Base-by-base conservation (phyloP, 2,797 vertebrate species). In the Chaunax sp. region DNA sequence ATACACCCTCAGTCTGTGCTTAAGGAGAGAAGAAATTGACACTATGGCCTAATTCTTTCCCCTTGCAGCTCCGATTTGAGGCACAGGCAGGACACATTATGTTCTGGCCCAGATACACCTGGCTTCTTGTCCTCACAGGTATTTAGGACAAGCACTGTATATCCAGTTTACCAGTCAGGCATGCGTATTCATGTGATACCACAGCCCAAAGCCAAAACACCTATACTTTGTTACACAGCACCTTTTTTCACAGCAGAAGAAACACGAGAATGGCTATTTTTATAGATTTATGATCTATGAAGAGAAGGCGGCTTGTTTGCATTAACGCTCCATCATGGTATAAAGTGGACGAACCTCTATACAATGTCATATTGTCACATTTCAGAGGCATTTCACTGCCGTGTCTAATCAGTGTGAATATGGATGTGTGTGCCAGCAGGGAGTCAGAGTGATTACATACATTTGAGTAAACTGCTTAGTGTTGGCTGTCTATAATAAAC, bases 71-170 rank as follows among this genome's bases (percentile, higher is more conserved):
- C 66, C 18, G 40, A 57, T 73, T 35, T 50, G 59, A 72, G 59
- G 63, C 51, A 50, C 66, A 69, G 37, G 49, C 75, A 79, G 33
- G 60, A 85, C 80, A 73, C 69, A 14, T 50, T 25, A 33, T 69
- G 75, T 75, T 78, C 75, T 87, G 84, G 72, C 88, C 88, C 87
- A 89, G 80, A 90, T 88, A 81, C 80, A 88, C 81, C 81, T 83
- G 77, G 83, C 87, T 89, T 83, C 66, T 82, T 63, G 82, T 83
- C 81, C 81, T 82, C 66, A 28, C 80, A 88, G 81, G 78, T 83
- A 88, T 87, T 73, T 75, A 84, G 88, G 83, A 81, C 87, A 54
- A 64, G 64, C 52, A n/a, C 44, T 43, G 62, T 53, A 47, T 47
- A 66, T 69, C 54, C 62, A 76, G 70, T 62, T 76, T 80, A 75